Base-by-base conservation (phyloP, 2,113 vertebrate species). In the Lynx canadensis region DNA sequence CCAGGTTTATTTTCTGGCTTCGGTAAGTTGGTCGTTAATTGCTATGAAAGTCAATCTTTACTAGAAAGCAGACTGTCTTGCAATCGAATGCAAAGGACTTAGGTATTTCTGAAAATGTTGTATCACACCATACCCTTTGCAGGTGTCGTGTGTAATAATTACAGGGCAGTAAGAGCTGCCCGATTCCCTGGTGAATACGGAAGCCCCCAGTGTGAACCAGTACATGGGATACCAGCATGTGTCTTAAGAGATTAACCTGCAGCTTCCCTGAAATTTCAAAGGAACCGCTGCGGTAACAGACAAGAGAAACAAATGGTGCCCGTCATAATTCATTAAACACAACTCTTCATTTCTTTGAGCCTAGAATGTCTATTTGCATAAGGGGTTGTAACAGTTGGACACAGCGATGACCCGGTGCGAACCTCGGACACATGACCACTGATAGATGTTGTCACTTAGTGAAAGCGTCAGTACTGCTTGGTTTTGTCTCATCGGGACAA, bases 381-480 rank as follows among this genome's bases (percentile, higher is more conserved):
- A 23, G 0, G 6, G 41, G 16, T 0, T 66, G 2, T 11, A 25
- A 52, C 55, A 9, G 3, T 0, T 4, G 7, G 12, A 41, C 31
- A 36, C 1, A 7, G 14, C 8, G 9, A 23, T 18, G 48, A 69
- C 18, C 33, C 0, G 0, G 0, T 0, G 14, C 38, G 15, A 50
- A 83, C 11, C 57, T 63, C 38, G 31, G 23, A 50, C 4, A 10
- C 13, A 27, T 10, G 10, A 41, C 25, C 23, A 13, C 2, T 0
- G 7, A 4, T 1, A 11, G 41, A 14, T 13, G 45, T 0, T 21
- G 25, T 19, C 4, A 0, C 52, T 89, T 66, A 31, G 16, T 6
- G 4, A 60, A 50, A 21, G 27, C 1, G 12, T 23, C 36, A n/a
- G 1, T 21, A 4, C 6, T 14, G 38, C 11, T 41, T 29, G 16